These are phyloP conservation scores for Denticeps clupeoides DNA, from an alignment of 2,797 vertebrate species.

Conservation along the genomic window DNA sequence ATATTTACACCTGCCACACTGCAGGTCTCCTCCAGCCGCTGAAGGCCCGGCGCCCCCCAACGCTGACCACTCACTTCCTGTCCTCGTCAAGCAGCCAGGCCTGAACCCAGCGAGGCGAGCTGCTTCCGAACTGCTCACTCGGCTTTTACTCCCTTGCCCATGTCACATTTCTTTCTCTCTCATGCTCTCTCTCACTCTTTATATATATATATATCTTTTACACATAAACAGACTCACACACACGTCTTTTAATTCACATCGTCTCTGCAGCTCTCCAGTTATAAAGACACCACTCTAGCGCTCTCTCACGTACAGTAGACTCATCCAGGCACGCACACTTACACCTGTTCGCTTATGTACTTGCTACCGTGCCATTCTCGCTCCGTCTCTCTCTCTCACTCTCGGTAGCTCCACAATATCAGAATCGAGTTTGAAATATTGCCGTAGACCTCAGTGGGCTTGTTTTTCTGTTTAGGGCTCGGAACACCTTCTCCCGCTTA, in stretches of 20 bases:
- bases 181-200: neutral
- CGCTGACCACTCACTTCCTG: neutral
- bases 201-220: constrained; percentile 37
- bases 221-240: constrained; percentile 5
- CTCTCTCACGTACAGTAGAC: no score
- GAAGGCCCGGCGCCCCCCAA: neutral
- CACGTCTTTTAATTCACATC: neutral
- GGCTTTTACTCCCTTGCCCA: neutral
- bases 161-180: neutral
- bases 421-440: no score
- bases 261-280: constrained; percentile 1
- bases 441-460: no score
- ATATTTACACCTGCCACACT: constrained; percentile 53
- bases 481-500: no score
- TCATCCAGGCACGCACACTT: no score
- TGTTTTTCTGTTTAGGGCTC: no score
- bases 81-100: constrained; percentile 38
- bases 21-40: constrained; percentile 38
- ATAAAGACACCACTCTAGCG: constrained; percentile 2
- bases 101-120: constrained; percentile 40
- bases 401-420: no score
- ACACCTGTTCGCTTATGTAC: no score
- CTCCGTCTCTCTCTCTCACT: no score
- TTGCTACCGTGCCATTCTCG: no score
- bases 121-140: constrained; percentile 43